Percentiles rank a stretch among this genome's conserved stretches.
These are phyloP conservation scores for Erebia epiphron DNA, from an alignment of 2,888 invertebrate genomes.

Conservation along the genomic window DNA sequence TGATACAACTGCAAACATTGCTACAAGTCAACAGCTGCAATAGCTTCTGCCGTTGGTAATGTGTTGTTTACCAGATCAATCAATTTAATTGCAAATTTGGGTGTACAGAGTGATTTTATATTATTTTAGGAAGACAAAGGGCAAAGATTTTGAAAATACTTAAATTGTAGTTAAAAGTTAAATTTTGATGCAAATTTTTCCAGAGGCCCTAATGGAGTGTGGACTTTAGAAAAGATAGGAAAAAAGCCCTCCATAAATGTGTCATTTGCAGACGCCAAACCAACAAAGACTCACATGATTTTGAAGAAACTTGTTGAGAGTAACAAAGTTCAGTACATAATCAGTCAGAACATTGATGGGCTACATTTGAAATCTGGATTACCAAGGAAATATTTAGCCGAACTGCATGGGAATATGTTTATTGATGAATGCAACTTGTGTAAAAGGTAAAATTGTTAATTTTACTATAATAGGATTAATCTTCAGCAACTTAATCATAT, in stretches of 20 bases:
- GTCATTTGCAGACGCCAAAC: conserved; percentile 94
- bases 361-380: conserved; percentile 96
- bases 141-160: neutral
- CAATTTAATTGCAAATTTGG: too few species aligned
- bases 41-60: too few species aligned
- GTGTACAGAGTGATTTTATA: too few species aligned
- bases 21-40: too few species aligned
- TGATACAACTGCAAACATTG: too few species aligned
- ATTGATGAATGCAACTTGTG: conserved; percentile 96
- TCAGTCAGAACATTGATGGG: conserved; percentile 99
- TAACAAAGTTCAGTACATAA: conserved; percentile 88
- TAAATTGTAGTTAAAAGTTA: neutral
- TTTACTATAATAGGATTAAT: too few species aligned
- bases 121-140: neutral
- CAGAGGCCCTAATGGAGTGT: conserved; percentile 96
- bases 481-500: too few species aligned
- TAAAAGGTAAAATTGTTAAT: conserved; percentile 81
- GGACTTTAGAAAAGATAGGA: conserved; percentile 97
- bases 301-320: conserved; percentile 90
- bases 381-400: conserved; percentile 90
- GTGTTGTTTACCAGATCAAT: too few species aligned
- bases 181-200: conserved; percentile 7
- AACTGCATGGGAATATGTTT: conserved; percentile 99
- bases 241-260: conserved; percentile 91
- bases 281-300: conserved; percentile 97